Percentiles rank a stretch among this genome's conserved stretches.
phyloP scores from a whole-genome alignment of 2,113 vertebrate species.

The Tautogolabrus adspersus region DNA sequence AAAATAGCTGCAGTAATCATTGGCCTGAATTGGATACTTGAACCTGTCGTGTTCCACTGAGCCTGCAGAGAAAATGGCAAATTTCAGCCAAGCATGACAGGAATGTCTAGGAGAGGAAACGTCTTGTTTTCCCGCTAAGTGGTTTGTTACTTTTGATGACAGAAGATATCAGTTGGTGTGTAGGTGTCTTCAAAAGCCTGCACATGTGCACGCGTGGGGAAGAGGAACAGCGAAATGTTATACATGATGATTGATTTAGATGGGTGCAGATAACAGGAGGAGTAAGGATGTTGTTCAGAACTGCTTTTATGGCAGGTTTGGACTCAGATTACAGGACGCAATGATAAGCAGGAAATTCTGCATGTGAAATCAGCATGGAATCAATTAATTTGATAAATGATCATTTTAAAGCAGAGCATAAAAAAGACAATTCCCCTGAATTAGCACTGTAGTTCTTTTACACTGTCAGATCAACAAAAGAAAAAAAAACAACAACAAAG shows the following conservation, averaged over 20 bases:
- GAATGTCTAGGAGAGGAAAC: slow-evolving; percentile 29
- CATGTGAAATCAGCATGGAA: background rate
- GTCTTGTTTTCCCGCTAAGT: slow-evolving; percentile 31
- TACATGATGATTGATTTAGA: slow-evolving; percentile 8
- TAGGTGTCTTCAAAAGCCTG: slow-evolving; percentile 41
- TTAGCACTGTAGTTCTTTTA: background rate
- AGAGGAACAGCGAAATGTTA: slow-evolving; percentile 2
- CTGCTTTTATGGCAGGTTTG: background rate
- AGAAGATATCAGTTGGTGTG: slow-evolving; percentile 41
- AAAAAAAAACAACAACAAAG: too few relatives aligned
- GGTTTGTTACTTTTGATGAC: slow-evolving; percentile 25
- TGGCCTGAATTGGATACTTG: slow-evolving; percentile 66
- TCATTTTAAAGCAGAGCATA: background rate
- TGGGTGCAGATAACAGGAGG: slow-evolving; percentile 29
- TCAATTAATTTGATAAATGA: background rate
- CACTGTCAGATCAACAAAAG: background rate
- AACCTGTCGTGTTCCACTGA: slow-evolving; percentile 51
- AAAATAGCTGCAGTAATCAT: slow-evolving; percentile 73
- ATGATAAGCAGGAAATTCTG: background rate
- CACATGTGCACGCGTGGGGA: slow-evolving; percentile 49
- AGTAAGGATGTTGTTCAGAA: slow-evolving; percentile 23
- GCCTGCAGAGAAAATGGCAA: slow-evolving; percentile 47
- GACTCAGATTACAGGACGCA: background rate
- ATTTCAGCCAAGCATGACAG: slow-evolving; percentile 50
- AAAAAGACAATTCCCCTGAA: background rate